Evolutionary conservation across 2,888 invertebrate species (phyloP).

Genomic region (Troglohyphantes excavatus): DNA sequence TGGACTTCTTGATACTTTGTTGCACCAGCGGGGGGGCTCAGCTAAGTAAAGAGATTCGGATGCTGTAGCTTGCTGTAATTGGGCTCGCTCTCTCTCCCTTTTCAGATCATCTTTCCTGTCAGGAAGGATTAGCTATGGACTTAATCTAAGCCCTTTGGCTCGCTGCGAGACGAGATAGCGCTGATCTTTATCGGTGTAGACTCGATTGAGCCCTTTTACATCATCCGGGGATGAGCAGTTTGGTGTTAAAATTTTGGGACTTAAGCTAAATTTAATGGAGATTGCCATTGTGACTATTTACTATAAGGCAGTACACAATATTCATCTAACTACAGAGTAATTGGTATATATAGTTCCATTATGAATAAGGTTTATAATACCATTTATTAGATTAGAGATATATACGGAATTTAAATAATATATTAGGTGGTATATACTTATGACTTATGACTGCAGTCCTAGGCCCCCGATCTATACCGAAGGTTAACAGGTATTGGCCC

Average conservation of each 20-base stretch:
- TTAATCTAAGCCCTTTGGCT: conserved; percentile 51
- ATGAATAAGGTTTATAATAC: too few species aligned
- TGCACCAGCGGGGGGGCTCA: not conserved
- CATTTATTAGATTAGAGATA: too few species aligned
- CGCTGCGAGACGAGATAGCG: conserved; percentile 24
- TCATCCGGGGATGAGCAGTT: not conserved
- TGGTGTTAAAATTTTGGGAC: not conserved
- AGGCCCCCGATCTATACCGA: too few species aligned
- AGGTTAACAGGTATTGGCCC: too few species aligned
- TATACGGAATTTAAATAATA: too few species aligned
- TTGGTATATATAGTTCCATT: too few species aligned
- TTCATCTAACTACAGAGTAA: too few species aligned
- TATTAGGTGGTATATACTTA: too few species aligned
- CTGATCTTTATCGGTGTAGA: conserved; percentile 23
- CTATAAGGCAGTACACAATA: too few species aligned
- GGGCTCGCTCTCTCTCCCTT: conserved; percentile 10
- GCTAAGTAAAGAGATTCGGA: conserved; percentile 51
- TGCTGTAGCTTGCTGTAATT: conserved; percentile 47
- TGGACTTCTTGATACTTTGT: conserved; percentile 9
- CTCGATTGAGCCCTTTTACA: conserved; percentile 6
- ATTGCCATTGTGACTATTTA: too few species aligned
- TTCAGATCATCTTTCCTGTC: conserved; percentile 65
- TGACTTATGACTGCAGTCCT: too few species aligned
- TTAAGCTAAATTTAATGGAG: not conserved
- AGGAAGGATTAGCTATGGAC: conserved; percentile 54